A percentile compares a stretch with the other conserved stretches of the same genome.
phyloP scores from a whole-genome alignment of 2,888 invertebrate species.

The Entomobrya multifasciata region DNA sequence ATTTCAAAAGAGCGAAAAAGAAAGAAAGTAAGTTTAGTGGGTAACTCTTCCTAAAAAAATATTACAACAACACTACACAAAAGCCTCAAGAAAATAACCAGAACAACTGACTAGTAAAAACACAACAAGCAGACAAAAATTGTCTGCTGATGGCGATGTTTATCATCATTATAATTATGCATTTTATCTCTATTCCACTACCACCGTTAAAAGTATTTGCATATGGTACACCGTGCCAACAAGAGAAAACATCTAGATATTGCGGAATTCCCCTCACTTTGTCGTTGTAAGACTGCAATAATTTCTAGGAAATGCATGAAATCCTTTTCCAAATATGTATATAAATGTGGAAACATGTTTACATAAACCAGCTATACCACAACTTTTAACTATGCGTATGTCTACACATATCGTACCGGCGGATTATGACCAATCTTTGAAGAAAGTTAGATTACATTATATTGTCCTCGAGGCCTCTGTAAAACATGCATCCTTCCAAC shows the following conservation, averaged over 20 bases:
- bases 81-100: background rate
- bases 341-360: too few relatives aligned
- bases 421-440: background rate
- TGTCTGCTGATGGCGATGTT: background rate
- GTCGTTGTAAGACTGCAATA: background rate
- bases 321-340: too few relatives aligned
- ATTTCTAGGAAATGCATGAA: too few relatives aligned
- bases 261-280: too few relatives aligned
- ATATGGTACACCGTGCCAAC: background rate
- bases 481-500: background rate
- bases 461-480: background rate
- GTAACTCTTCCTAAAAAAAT: too few relatives aligned
- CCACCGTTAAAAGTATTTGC: background rate
- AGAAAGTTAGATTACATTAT: conserved; percentile 1
- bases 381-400: too few relatives aligned
- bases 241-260: background rate
- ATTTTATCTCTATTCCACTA: background rate
- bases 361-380: too few relatives aligned
- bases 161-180: conserved; percentile 29
- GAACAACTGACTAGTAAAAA: background rate
- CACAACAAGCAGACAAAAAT: background rate
- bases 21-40: background rate
- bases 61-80: background rate
- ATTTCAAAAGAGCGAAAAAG: background rate
- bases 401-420: too few relatives aligned